Percentiles rank a stretch among this genome's conserved stretches.
phyloP scores from a whole-genome alignment of 2,888 invertebrate genomes.

The Hydrotaea diabolus region DNA sequence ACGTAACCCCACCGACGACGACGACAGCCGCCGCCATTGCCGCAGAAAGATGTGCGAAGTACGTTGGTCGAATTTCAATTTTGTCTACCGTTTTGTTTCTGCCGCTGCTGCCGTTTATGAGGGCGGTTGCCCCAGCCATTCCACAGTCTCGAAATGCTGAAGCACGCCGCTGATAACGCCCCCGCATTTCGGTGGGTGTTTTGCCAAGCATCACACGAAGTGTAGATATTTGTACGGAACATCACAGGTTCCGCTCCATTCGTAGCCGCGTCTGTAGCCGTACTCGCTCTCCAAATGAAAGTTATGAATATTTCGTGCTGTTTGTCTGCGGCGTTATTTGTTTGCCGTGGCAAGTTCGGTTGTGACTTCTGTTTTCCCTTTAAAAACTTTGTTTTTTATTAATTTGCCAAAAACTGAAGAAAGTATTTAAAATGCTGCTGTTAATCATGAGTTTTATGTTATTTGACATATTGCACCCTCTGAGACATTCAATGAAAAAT shows the following conservation, averaged over 20 bases:
- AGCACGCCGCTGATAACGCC: constrained; percentile 43
- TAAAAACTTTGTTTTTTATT: background rate
- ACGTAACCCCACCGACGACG: background rate
- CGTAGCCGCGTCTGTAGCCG: background rate
- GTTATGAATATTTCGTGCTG: background rate
- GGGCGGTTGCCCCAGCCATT: constrained; percentile 42
- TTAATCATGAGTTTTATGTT: background rate
- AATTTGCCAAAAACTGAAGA: background rate
- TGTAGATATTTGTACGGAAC: background rate
- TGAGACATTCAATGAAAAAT: background rate
- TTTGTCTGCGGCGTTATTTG: background rate
- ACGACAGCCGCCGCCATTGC: constrained; percentile 34
- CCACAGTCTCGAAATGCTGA: constrained; percentile 16
- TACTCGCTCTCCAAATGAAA: background rate
- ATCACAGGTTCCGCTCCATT: background rate
- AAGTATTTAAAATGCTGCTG: background rate
- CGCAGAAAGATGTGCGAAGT: constrained; percentile 51
- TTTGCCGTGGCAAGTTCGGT: background rate
- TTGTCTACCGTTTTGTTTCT: background rate
- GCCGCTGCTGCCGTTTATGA: constrained; percentile 48
- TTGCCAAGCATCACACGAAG: background rate
- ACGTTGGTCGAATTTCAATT: constrained; percentile 65
- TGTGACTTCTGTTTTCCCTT: background rate
- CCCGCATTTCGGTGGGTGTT: constrained; percentile 13
- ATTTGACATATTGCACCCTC: background rate